Evolutionary conservation across 2,113 vertebrate species (phyloP).

Genomic region (Podarcis raffonei): DNA sequence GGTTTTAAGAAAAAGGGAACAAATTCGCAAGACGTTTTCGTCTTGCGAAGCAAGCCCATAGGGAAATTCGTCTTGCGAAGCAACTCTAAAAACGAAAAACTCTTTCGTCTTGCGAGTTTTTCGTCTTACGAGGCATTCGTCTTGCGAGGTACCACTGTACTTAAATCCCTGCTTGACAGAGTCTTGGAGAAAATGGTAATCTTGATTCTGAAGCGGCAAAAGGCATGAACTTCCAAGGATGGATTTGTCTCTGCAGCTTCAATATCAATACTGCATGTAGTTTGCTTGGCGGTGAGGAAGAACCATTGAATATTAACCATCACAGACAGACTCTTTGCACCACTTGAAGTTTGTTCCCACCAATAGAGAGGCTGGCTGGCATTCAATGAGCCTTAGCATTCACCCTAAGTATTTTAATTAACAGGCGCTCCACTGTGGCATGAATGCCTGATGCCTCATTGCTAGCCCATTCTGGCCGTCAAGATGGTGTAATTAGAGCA

Average conservation of each 20-base stretch:
- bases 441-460: neutral
- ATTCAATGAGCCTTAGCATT: neutral
- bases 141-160: no score
- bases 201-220: conserved; percentile 1
- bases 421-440: neutral
- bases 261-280: neutral
- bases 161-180: conserved; percentile 22
- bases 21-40: no score
- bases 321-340: neutral
- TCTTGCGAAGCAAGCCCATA: no score
- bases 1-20: no score
- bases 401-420: neutral
- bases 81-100: no score
- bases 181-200: neutral
- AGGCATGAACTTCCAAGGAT: neutral
- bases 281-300: neutral
- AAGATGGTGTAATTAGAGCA: conserved; percentile 4
- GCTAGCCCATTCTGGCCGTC: neutral
- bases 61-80: no score
- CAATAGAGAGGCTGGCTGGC: neutral
- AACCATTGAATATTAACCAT: neutral
- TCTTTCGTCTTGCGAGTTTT: no score
- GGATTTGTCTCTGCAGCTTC: neutral
- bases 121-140: no score
- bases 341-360: neutral